Conservation (phyloP, 2,113 vertebrate genomes). For the Gallinago jamesoni region DNA sequence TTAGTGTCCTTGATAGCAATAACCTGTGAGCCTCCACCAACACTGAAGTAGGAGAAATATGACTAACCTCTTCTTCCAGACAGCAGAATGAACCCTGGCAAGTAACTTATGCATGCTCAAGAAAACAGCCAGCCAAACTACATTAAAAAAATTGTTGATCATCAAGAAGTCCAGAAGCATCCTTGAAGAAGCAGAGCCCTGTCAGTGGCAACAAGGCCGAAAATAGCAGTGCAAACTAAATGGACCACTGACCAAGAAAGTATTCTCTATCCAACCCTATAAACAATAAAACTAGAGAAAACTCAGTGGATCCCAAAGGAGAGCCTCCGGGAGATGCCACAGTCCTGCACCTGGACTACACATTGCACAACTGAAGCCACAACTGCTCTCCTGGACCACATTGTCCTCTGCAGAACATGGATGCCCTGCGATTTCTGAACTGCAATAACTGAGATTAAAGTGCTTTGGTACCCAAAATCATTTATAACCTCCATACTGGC, state of each 20-base stretch:
- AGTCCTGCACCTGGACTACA: not conserved
- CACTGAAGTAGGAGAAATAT: accelerated
- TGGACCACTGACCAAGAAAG: not conserved
- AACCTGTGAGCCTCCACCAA: not conserved
- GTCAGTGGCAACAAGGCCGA: not conserved
- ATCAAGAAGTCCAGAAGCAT: accelerated
- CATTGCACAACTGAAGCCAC: not conserved
- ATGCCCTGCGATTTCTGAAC: accelerated
- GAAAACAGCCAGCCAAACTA: not conserved
- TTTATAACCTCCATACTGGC: not conserved
- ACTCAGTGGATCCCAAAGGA: not conserved
- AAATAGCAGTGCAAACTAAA: not conserved
- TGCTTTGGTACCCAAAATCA: not conserved
- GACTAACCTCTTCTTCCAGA: not conserved
- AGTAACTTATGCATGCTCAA: not conserved
- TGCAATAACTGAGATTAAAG: not conserved
- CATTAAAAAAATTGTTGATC: accelerated
- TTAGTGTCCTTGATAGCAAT: not conserved
- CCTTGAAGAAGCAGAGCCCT: not conserved
- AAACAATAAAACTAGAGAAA: not conserved
- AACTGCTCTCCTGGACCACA: not conserved
- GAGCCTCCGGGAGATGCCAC: not conserved
- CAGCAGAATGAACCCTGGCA: not conserved
- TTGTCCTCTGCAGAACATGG: not conserved
- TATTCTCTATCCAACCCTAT: no score